Percentiles rank a stretch among this genome's conserved stretches.
These are phyloP conservation scores for Germaria angustata DNA, from an alignment of 2,888 invertebrate species.

Conservation along the genomic window DNA sequence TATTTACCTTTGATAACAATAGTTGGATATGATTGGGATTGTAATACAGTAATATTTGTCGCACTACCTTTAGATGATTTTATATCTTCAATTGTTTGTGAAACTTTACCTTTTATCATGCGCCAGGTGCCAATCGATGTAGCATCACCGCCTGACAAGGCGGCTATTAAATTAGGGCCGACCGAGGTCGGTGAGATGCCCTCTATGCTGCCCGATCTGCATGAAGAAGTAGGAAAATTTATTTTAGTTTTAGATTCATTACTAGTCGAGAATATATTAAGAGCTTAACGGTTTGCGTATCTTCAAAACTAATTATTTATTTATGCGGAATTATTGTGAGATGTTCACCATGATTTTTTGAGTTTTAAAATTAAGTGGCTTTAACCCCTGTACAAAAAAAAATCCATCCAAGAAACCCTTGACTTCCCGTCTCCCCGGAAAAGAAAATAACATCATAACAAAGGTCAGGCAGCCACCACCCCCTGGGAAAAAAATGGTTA, in stretches of 20 bases:
- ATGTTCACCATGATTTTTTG: too few relatives aligned
- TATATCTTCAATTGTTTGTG: slow-evolving; percentile 80
- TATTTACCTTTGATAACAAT: slow-evolving; percentile 64
- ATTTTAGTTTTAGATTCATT: too few relatives aligned
- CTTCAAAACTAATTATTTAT: background rate
- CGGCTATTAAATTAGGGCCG: slow-evolving; percentile 72
- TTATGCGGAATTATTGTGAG: too few relatives aligned
- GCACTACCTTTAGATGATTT: slow-evolving; percentile 77
- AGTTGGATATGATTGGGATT: slow-evolving; percentile 61
- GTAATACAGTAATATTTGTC: slow-evolving; percentile 58
- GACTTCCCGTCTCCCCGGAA: too few relatives aligned
- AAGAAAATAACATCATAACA: too few relatives aligned
- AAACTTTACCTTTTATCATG: slow-evolving; percentile 79
- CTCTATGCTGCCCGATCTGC: slow-evolving; percentile 78
- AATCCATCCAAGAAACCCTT: too few relatives aligned
- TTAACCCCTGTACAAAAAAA: too few relatives aligned
- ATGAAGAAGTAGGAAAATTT: background rate
- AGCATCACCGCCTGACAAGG: slow-evolving; percentile 73
- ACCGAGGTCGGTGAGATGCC: slow-evolving; percentile 74
- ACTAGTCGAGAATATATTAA: background rate
- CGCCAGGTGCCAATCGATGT: slow-evolving; percentile 79
- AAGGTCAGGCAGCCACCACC: too few relatives aligned
- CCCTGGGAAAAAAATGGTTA: too few relatives aligned
- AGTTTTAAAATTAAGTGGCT: too few relatives aligned
- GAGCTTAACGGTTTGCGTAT: background rate